These are phyloP conservation scores for Apotomis betuletana DNA, from an alignment of 2,888 invertebrate genomes.

Conservation along the genomic window DNA sequence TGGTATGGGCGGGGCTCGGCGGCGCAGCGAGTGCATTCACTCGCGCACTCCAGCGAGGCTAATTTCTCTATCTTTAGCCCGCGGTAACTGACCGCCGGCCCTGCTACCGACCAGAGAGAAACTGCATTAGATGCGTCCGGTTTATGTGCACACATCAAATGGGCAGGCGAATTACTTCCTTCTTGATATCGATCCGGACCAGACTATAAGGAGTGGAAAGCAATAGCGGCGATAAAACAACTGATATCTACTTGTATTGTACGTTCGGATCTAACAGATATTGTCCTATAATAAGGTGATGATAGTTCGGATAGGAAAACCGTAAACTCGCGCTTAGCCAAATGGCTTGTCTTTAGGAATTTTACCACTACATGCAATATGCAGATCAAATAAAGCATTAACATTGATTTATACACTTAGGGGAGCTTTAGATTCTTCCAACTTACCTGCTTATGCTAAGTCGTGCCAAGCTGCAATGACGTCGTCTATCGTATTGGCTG, in stretches of 20 bases:
- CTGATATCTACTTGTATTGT: not conserved
- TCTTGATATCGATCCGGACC: constrained; percentile 46
- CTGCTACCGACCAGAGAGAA: constrained; percentile 74
- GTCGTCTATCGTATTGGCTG: not conserved
- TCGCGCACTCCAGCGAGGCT: constrained; percentile 71
- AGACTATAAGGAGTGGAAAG: constrained; percentile 19
- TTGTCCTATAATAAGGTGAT: not conserved
- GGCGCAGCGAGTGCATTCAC: constrained; percentile 70
- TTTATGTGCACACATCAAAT: constrained; percentile 69
- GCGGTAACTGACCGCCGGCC: constrained; percentile 77
- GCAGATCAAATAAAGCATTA: too few relatives aligned
- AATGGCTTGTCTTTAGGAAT: too few relatives aligned
- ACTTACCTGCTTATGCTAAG: too few relatives aligned
- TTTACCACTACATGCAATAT: too few relatives aligned
- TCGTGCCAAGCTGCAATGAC: not conserved
- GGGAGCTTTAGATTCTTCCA: too few relatives aligned
- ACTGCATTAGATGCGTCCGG: constrained; percentile 80
- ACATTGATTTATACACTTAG: too few relatives aligned
- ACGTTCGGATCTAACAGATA: not conserved
- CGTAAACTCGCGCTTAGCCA: too few relatives aligned
- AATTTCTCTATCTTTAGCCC: constrained; percentile 83
- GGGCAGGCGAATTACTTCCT: constrained; percentile 51
- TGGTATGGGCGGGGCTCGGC: constrained; percentile 65
- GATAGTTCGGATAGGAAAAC: not conserved
- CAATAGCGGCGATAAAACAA: not conserved